A percentile compares a stretch with the other conserved stretches of the same genome.
Evolutionary conservation across 2,797 vertebrate species (phyloP).

Genomic region (Xiphorhynchus erythropygius): DNA sequence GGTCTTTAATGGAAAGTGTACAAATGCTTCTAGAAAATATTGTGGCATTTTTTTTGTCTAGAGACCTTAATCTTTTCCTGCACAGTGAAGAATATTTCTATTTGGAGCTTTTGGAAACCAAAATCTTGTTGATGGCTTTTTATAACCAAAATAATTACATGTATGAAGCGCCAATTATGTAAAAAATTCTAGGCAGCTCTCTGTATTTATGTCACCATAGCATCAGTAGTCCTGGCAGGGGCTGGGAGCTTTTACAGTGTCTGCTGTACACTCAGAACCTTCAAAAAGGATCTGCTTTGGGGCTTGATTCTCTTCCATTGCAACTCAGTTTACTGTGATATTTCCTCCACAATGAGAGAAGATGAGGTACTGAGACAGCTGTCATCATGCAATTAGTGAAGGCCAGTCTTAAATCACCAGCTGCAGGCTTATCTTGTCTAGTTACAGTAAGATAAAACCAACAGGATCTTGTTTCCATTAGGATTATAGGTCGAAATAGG

Average conservation of each 20-base stretch:
- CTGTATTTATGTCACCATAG: constrained; percentile 42
- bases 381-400: background rate
- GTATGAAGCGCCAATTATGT: background rate
- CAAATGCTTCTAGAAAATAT: background rate
- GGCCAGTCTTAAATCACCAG: background rate
- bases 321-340: background rate
- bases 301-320: background rate
- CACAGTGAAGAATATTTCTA: background rate
- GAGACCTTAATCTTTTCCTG: background rate
- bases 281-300: background rate
- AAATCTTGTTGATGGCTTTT: background rate
- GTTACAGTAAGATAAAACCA: background rate
- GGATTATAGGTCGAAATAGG: background rate
- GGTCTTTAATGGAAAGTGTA: background rate
- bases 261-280: background rate
- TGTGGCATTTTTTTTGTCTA: background rate
- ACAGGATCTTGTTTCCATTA: background rate
- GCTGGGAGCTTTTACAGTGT: background rate
- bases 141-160: background rate
- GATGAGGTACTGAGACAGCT: background rate
- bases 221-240: background rate
- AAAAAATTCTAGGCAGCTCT: constrained; percentile 6
- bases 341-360: background rate
- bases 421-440: background rate
- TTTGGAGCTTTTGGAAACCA: background rate